phyloP scores from a whole-genome alignment of 2,113 vertebrate species.

The Notothenia rossii region DNA sequence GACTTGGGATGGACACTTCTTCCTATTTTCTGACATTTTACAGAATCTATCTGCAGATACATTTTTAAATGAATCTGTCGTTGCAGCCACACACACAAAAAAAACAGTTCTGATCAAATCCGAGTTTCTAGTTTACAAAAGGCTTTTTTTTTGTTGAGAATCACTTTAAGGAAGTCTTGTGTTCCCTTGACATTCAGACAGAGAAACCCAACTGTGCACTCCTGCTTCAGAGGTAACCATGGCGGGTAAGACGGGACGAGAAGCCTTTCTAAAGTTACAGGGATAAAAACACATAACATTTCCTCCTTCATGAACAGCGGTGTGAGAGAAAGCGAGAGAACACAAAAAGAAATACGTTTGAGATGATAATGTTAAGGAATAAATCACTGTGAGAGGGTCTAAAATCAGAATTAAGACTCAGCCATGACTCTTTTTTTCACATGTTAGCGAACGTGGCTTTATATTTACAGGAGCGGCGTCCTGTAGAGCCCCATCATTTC shows the following conservation, averaged over 20 bases:
- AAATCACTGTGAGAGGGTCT: conserved; percentile 6
- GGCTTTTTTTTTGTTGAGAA: conserved; percentile 27
- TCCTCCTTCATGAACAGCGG: conserved; percentile 14
- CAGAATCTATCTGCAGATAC: no score
- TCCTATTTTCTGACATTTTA: no score
- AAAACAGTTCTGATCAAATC: conserved; percentile 53
- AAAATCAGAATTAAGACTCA: conserved; percentile 52
- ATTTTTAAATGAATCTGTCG: no score
- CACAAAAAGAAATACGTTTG: conserved; percentile 27
- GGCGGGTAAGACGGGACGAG: conserved; percentile 5
- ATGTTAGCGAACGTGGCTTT: conserved; percentile 12
- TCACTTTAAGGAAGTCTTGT: conserved; percentile 39
- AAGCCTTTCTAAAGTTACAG: conserved; percentile 23
- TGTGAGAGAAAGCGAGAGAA: conserved; percentile 15
- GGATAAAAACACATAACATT: conserved; percentile 15
- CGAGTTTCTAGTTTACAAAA: conserved; percentile 60
- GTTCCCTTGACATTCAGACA: conserved; percentile 63
- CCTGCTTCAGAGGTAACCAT: conserved; percentile 52
- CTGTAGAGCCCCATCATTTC: conserved; percentile 39
- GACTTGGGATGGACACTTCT: no score
- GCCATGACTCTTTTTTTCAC: conserved; percentile 13
- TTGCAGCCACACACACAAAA: conserved; percentile 16
- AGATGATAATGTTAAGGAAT: conserved; percentile 41
- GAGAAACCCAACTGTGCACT: conserved; percentile 39
- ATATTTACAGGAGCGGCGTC: conserved; percentile 53